Evolutionary conservation across 2,888 invertebrate genomes (phyloP), one percentile per base, ranked within the genome.

Genomic region (Heterodera filipjevi): DNA sequence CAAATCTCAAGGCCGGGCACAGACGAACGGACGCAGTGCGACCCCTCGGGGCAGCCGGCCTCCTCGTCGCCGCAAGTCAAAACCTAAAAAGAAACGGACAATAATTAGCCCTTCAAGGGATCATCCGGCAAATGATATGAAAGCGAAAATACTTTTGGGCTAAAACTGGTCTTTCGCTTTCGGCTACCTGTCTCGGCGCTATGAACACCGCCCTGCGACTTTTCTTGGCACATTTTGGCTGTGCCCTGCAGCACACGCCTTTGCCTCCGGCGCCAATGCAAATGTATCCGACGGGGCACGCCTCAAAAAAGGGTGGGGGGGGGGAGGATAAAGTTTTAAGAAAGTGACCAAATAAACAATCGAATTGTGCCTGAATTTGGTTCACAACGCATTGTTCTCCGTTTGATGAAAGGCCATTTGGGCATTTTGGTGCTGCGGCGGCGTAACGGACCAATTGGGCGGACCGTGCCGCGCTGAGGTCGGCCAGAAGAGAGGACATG

Each of bases 361-460:
- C 22, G 3, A 53, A 53, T n/a, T 10, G 5, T 59, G 59, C 59
- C 16, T 78, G 84, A 33, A 85, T 83, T 44, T 83, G 82, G 79
- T 87, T 87, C 30, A 87, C 85, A 14, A 84, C 83, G 71, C 87
- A 87, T 14, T 83, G 82, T 76, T 86, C 84, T 33, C 85, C 85
- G 72, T 85, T 87, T 16, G 84, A 82, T 27, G 81, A 76, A 3
- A 87, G 82, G 35, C 84, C 84, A 68, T 82, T 81, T 32, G 87
- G 87, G 76, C 87, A 87, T 71, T 85, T 84, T 6, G 86, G 85
- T n/a, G 84, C 81, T 5, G 71, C 71, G 39, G 76, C 68, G 32
- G 73, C 72, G 12, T 75, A 30, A 30, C 66, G 75, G 44, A 66
- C 35, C 66, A 33, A 64, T 64, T 81, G 76, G 53, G 78, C 22